Evolutionary conservation across 2,797 vertebrate genomes (phyloP), one percentile per base, ranked within the genome.

Genomic region (Cichlasoma orientale): DNA sequence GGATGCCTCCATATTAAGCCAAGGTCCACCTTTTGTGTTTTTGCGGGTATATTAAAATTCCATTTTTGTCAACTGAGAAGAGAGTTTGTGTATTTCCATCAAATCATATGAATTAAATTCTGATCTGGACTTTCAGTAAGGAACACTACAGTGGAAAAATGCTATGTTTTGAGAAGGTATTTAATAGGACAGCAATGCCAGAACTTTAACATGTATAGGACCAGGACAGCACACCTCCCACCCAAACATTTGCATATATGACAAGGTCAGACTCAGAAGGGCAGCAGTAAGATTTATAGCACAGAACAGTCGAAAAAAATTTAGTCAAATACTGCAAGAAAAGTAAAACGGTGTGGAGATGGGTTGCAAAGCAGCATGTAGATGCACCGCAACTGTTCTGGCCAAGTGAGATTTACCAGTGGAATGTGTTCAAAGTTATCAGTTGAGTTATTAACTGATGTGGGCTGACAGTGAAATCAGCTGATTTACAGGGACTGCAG

Each of bases 41-140:
- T 58, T 11, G 21, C 44, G 53, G 52, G 19, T 5, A 1, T 25
- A 23, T 56, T 71, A 27, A 56, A 23, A 79, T 66, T 52, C 2
- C 9, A 6, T 75, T 69, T 77, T 57, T 77, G 52, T 77, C 77
- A 72, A 77, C 21, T 1, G 12, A 47, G 56, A 41, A 61, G 69
- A 10, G 77, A 47, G 14, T 47, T 47, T 47, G 36, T 11, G 36
- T 11, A 36, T 36, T 75, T 82, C 31, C 11, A 55, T 56, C 14
- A 41, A 41, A 41, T 41, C 12, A 13, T 16, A 72, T 69, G 38
- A 58, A 81, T 53, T 44, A 55, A 78, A 44, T 18, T 36, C 23
- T 80, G 23, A 27, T 4, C 12, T 76, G 19, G 21, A 59, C 23
- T 52, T 71, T 25, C 44, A 47, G 44, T 16, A 41, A 47, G 44